Percentiles rank a stretch among this genome's conserved stretches.
These are phyloP conservation scores for Falco rusticolus DNA, from an alignment of 2,797 vertebrate species.

Conservation along the genomic window DNA sequence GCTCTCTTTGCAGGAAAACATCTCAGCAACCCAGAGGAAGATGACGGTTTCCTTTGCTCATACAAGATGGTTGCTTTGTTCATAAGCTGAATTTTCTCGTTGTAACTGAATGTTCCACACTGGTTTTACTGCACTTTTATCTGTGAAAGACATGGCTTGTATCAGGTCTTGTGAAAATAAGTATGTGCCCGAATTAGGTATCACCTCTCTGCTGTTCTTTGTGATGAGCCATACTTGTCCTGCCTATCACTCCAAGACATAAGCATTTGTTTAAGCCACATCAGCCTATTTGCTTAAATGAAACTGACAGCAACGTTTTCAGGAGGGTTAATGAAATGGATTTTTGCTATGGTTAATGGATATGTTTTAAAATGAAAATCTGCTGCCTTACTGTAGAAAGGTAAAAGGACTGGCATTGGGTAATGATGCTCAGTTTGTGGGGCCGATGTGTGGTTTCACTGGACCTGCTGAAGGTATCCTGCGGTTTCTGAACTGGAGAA, in stretches of 20 bases:
- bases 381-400: not conserved
- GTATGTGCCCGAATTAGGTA: not conserved
- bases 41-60: not conserved
- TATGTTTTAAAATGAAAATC: not conserved
- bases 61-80: not conserved
- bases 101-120: not conserved
- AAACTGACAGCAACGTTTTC: not conserved
- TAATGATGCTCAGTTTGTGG: not conserved
- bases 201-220: not conserved
- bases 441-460: not conserved
- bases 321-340: not conserved
- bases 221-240: not conserved
- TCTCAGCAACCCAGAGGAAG: not conserved
- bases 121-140: not conserved
- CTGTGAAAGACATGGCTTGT: not conserved
- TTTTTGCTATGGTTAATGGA: not conserved
- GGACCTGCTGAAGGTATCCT: not conserved
- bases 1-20: not conserved
- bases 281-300: not conserved
- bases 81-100: not conserved
- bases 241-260: not conserved
- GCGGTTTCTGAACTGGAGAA: not conserved
- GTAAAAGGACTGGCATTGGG: not conserved
- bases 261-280: not conserved
- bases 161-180: not conserved